Base-by-base conservation (phyloP, 2,888 invertebrate species). In the Lepidochitona cinerea region DNA sequence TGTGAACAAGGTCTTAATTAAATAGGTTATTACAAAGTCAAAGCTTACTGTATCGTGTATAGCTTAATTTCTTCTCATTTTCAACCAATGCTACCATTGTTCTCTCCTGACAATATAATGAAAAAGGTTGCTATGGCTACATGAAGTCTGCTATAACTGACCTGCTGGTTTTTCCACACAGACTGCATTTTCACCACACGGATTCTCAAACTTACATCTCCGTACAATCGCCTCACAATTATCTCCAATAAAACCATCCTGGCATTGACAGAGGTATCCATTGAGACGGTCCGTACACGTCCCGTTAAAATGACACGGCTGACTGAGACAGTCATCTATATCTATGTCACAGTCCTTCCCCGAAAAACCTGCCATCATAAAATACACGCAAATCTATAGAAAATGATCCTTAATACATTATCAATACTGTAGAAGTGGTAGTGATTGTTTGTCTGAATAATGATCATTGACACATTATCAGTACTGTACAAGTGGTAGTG, bases 221-320 rank as follows among this genome's bases (percentile, higher is more conserved):
- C 85, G 74, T 18, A 84, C 75, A 18, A 85, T 78, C 0, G 83
- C 86, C 69, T 82, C 81, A 73, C 86, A 86, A 9, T 76, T 71
- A 0, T 68, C 33, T 6, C 86, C 86, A 59, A 84, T 83, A 74
- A 78, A 83, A 2, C 83, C 83, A 7, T 77, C 71, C 32, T 12
- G 32, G 68, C 80, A 79, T 26, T 54, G 26, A 73, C 80, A 80
- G 26, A 26, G 49, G 53, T 74, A 81, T 26, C 96, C 96, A 18
- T 97, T 97, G 12, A 97, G 96, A 91, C 97, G 96, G 87, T 98
- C 97, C 81, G 97, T 92, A 86, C 97, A 98, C 71, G 97, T 97
- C 75, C 97, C 80, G 14, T 81, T 79, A 69, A 79, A 83, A 70
- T 73, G 79, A 70, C 83, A 84, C 0, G 96, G 96, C 90, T 96